Conservation (phyloP, 2,797 vertebrate genomes). For the Acanthis flammea region DNA sequence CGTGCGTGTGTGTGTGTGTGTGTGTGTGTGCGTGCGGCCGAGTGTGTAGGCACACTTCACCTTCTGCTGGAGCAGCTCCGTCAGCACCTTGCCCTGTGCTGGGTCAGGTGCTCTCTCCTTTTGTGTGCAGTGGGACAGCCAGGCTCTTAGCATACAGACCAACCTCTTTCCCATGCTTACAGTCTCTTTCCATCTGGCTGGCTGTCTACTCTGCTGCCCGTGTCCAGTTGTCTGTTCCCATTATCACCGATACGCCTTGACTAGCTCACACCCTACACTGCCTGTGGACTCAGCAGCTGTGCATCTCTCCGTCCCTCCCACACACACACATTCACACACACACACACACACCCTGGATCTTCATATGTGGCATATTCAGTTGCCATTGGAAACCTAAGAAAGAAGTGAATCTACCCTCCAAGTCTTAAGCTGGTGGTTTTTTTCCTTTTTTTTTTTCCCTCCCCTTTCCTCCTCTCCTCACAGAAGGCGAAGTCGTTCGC, state of each 20-base stretch:
- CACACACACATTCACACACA: conserved; percentile 17
- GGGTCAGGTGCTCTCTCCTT: not conserved
- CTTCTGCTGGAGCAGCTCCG: fast-evolving
- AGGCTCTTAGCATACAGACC: not conserved
- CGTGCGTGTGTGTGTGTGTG: fast-evolving
- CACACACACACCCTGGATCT: conserved; percentile 62
- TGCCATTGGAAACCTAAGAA: conserved; percentile 85
- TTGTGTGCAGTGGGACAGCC: not conserved
- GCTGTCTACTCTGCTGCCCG: not conserved
- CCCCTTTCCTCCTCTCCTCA: conserved; percentile 61
- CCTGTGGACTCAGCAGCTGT: conserved; percentile 71
- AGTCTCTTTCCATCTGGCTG: not conserved
- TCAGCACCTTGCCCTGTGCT: not conserved
- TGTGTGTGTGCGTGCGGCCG: fast-evolving
- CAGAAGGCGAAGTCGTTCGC: conserved; percentile 71
- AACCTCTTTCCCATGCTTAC: not conserved
- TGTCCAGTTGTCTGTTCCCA: conserved; percentile 51
- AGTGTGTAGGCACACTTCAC: not conserved
- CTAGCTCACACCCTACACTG: conserved; percentile 49
- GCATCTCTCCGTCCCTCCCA: conserved; percentile 61
- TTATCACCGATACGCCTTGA: not conserved
- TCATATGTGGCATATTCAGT: conserved; percentile 82
- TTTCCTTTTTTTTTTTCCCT: conserved; percentile 42
- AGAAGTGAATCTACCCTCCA: conserved; percentile 82
- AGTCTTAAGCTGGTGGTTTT: conserved; percentile 70